Conservation (phyloP, 1,140 invertebrate genomes). For the Drosophila sturtevanti region DNA sequence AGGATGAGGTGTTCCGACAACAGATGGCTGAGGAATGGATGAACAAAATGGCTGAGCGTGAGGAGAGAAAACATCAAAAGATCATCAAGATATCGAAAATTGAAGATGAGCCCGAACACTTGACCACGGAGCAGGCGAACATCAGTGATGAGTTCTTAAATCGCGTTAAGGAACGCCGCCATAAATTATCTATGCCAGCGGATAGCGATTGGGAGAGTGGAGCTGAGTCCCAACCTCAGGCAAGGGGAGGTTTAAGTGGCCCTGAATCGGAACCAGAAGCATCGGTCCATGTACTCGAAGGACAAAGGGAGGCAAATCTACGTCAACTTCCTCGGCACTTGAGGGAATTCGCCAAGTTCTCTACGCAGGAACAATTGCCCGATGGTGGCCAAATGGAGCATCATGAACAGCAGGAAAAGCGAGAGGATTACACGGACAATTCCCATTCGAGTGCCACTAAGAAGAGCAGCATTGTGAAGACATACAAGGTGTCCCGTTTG, state of each 20-base stretch:
- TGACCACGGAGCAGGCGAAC: conserved; percentile 84
- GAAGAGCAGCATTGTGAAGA: conserved; percentile 77
- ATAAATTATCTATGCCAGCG: conserved; percentile 75
- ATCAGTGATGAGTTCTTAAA: conserved; percentile 90
- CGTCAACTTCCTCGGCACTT: conserved; percentile 88
- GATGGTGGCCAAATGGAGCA: conserved; percentile 62
- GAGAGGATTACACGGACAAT: conserved; percentile 82
- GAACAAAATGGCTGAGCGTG: conserved; percentile 89
- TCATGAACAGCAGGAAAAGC: conserved; percentile 69
- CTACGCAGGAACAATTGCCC: conserved; percentile 64
- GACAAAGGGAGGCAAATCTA: conserved; percentile 85
- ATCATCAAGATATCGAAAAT: conserved; percentile 87
- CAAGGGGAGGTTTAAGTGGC: conserved; percentile 19
- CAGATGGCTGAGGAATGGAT: conserved; percentile 93
- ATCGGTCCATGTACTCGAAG: conserved; percentile 82
- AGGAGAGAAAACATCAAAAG: conserved; percentile 89
- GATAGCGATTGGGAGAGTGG: conserved; percentile 83
- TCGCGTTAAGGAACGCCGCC: conserved; percentile 85
- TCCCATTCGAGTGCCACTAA: conserved; percentile 68
- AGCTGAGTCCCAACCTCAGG: conserved; percentile 83
- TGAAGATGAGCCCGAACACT: conserved; percentile 65
- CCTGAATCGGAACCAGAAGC: conserved; percentile 84
- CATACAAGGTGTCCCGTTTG: conserved; percentile 72
- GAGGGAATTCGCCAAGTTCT: conserved; percentile 86
- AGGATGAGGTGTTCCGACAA: conserved; percentile 87